Conservation (phyloP, 2,888 invertebrate genomes). For the Andricus curvator region DNA sequence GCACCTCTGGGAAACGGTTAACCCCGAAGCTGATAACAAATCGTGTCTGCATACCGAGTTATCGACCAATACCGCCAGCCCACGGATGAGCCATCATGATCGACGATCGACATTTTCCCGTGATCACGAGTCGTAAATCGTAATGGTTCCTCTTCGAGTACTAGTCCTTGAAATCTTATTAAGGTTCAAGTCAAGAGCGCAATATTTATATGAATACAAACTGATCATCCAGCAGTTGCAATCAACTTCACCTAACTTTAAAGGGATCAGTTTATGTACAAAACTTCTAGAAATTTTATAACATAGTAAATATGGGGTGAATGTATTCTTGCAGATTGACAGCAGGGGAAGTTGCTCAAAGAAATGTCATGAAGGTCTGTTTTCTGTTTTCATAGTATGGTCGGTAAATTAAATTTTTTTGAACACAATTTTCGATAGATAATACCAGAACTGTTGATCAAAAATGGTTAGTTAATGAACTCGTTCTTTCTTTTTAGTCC, state of each 20-base stretch:
- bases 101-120: slow-evolving; percentile 64
- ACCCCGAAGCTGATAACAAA: slow-evolving; percentile 71
- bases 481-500: too few species aligned
- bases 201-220: slow-evolving; percentile 28
- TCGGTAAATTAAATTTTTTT: too few species aligned
- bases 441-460: too few species aligned
- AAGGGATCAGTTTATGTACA: background rate
- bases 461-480: too few species aligned
- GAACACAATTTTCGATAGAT: too few species aligned
- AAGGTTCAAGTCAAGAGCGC: slow-evolving; percentile 15
- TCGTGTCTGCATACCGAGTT: slow-evolving; percentile 72
- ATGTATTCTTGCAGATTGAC: too few species aligned
- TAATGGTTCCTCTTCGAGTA: slow-evolving; percentile 45
- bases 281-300: background rate
- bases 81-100: slow-evolving; percentile 60
- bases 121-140: slow-evolving; percentile 62
- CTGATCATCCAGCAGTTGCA: slow-evolving; percentile 13
- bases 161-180: slow-evolving; percentile 45
- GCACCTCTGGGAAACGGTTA: slow-evolving; percentile 70
- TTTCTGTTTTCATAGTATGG: too few species aligned
- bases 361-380: too few species aligned
- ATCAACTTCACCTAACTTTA: background rate
- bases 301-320: background rate
- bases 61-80: slow-evolving; percentile 51
- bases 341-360: too few species aligned